Conservation (phyloP, 2,888 invertebrate genomes). For the Noctua comes region DNA sequence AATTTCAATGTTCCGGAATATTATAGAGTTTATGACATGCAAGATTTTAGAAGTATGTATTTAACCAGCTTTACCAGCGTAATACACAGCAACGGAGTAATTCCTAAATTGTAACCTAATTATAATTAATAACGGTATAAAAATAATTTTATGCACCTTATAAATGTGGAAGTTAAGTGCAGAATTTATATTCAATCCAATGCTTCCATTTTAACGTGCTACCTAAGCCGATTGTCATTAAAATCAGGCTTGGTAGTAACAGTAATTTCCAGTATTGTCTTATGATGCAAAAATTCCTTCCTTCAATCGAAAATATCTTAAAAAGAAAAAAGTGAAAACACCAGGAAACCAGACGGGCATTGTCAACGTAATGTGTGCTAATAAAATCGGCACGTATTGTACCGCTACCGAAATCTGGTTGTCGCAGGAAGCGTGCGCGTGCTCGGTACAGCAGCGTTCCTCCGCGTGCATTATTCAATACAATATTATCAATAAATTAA, state of each 20-base stretch:
- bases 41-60: not conserved
- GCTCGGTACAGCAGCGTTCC: slow-evolving; percentile 75
- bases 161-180: slow-evolving; percentile 10
- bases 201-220: slow-evolving; percentile 30
- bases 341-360: slow-evolving; percentile 63
- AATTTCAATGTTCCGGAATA: not conserved
- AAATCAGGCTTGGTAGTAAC: slow-evolving; percentile 29
- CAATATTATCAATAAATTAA: slow-evolving; percentile 89
- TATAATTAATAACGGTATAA: slow-evolving; percentile 9
- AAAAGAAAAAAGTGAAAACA: slow-evolving; percentile 54
- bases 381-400: slow-evolving; percentile 67
- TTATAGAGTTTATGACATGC: not conserved
- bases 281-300: slow-evolving; percentile 3
- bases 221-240: slow-evolving; percentile 5
- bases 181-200: slow-evolving; percentile 14
- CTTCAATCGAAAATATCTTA: slow-evolving; percentile 30
- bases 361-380: slow-evolving; percentile 67
- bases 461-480: slow-evolving; percentile 85
- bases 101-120: slow-evolving; percentile 6
- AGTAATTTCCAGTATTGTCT: slow-evolving; percentile 14
- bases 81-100: not conserved
- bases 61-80: not conserved
- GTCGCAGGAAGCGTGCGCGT: slow-evolving; percentile 84
- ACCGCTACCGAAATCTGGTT: slow-evolving; percentile 70
- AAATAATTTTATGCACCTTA: slow-evolving; percentile 13